A percentile compares a stretch with the other conserved stretches of the same genome.
phyloP scores from a whole-genome alignment of 2,888 invertebrate species.

The Ptychoptera contaminata region DNA sequence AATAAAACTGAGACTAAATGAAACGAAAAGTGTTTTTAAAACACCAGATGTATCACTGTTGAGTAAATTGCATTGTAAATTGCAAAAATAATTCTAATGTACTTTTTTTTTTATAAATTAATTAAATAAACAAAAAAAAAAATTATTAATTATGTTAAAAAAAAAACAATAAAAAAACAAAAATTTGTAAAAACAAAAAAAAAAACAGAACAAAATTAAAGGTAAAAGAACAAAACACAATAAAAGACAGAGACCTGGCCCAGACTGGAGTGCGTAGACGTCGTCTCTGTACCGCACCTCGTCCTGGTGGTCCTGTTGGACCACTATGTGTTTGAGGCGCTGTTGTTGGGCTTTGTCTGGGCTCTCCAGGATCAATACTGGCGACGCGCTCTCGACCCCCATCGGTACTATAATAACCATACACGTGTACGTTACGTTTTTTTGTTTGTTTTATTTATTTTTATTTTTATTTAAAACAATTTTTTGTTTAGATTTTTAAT shows the following conservation, averaged over 20 bases:
- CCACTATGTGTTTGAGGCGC: conserved; percentile 32
- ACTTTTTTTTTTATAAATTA: too few species aligned
- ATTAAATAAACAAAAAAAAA: neutral
- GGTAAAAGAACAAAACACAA: too few species aligned
- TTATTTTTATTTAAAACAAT: neutral
- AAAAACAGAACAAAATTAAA: too few species aligned
- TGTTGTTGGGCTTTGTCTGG: conserved; percentile 32
- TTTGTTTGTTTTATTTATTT: neutral
- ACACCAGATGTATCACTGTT: too few species aligned
- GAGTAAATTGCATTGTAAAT: too few species aligned
- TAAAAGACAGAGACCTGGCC: conserved; percentile 56
- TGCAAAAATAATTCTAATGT: too few species aligned
- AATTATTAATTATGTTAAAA: neutral
- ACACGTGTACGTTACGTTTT: neutral
- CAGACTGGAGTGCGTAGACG: conserved; percentile 68
- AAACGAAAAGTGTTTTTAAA: too few species aligned
- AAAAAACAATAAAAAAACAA: too few species aligned
- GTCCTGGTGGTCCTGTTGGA: conserved; percentile 32
- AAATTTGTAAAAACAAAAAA: too few species aligned
- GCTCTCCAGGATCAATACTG: conserved; percentile 13
- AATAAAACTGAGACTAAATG: too few species aligned
- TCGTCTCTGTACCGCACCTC: conserved; percentile 48
- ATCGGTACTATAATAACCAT: neutral
- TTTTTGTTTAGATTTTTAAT: neutral
- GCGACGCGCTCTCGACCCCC: conserved; percentile 11